A percentile compares a stretch with the other conserved stretches of the same genome.
Conservation (phyloP, 2,113 vertebrate genomes). For the Pongo pygmaeus region DNA sequence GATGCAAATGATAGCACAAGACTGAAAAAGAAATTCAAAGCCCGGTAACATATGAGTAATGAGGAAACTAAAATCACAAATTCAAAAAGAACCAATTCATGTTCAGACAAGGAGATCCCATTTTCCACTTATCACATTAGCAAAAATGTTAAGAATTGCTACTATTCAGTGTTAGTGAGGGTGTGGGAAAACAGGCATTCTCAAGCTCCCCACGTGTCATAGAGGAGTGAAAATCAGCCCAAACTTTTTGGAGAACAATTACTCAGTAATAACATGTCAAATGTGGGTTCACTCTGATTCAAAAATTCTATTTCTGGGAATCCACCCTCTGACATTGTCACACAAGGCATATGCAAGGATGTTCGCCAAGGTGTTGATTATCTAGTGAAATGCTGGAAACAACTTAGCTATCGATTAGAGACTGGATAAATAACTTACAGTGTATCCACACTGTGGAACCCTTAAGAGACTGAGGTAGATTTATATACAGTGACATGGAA, state of each 20-base stretch:
- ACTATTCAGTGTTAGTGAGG: background rate
- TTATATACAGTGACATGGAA: background rate
- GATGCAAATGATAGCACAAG: background rate
- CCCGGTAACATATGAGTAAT: background rate
- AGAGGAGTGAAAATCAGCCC: background rate
- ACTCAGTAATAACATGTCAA: background rate
- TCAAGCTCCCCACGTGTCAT: too few relatives aligned
- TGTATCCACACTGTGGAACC: background rate
- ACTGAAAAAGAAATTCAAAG: conserved; percentile 11
- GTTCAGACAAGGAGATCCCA: background rate
- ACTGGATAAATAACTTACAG: background rate
- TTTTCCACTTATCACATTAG: background rate
- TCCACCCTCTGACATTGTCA: background rate
- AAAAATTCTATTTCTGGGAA: background rate
- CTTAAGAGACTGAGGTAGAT: background rate
- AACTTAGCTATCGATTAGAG: background rate
- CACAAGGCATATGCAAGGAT: background rate
- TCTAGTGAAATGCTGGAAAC: background rate
- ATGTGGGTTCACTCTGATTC: background rate
- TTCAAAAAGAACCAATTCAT: background rate
- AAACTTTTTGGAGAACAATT: background rate
- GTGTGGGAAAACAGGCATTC: background rate
- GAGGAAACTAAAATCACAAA: background rate
- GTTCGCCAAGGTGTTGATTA: background rate
- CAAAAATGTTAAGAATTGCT: background rate